Conservation (phyloP, 2,888 invertebrate species). For the Mongoloraphidia duomilia region DNA sequence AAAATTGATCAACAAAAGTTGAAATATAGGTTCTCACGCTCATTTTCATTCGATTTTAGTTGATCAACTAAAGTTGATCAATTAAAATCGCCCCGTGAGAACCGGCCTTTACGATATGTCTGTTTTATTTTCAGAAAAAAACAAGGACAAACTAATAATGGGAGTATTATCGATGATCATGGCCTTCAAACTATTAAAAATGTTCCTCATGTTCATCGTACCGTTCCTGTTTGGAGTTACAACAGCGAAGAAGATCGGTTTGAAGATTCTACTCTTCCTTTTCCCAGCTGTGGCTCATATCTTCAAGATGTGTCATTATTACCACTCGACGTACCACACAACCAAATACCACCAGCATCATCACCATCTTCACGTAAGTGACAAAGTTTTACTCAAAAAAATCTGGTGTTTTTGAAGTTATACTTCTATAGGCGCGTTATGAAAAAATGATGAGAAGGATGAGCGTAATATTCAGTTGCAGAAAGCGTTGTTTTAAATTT, state of each 20-base stretch:
- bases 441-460: too few relatives aligned
- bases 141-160: conserved; percentile 48
- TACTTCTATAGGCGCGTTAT: too few relatives aligned
- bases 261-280: conserved; percentile 65
- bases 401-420: too few relatives aligned
- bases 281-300: conserved; percentile 71
- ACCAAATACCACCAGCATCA: conserved; percentile 72
- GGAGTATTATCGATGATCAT: conserved; percentile 22
- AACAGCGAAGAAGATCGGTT: conserved; percentile 68
- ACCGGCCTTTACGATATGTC: conserved; percentile 6
- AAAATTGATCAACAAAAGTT: too few relatives aligned
- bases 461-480: too few relatives aligned
- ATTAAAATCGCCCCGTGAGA: too few relatives aligned
- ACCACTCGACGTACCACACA: conserved; percentile 55
- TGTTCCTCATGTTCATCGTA: conserved; percentile 65
- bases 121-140: conserved; percentile 47
- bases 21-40: too few relatives aligned
- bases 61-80: too few relatives aligned
- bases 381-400: too few relatives aligned
- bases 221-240: conserved; percentile 66
- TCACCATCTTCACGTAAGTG: conserved; percentile 33
- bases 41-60: too few relatives aligned
- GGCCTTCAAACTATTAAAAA: conserved; percentile 64
- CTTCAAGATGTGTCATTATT: conserved; percentile 74
- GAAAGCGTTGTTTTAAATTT: too few relatives aligned